A percentile compares a stretch with the other conserved stretches of the same genome.
Evolutionary conservation across 2,797 vertebrate species (phyloP).

Genomic region (Cercopithecus hamlyni): DNA sequence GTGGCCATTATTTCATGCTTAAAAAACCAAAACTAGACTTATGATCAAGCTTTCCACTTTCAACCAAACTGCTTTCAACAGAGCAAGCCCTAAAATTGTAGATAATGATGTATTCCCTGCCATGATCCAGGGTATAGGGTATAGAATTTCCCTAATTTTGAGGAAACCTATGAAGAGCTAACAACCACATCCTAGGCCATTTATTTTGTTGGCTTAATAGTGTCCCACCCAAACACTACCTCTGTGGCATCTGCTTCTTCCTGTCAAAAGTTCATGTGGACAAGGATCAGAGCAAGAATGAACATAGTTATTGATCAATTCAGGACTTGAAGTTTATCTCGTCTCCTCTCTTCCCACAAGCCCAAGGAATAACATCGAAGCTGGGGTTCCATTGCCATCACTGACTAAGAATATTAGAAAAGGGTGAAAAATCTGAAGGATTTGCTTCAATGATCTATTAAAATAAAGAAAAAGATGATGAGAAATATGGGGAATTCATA

Average conservation of each 20-base stretch:
- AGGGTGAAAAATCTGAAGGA: neutral
- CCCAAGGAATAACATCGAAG: neutral
- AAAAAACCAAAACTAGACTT: neutral
- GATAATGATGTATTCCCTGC: neutral
- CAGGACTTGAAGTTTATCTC: neutral
- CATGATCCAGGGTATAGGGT: neutral
- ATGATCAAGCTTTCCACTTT: neutral
- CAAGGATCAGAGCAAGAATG: neutral
- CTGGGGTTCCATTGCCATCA: neutral
- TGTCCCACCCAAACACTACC: neutral
- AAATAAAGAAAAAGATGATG: neutral
- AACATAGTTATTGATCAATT: neutral
- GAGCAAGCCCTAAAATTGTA: neutral
- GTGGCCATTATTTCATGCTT: neutral
- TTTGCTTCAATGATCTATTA: neutral
- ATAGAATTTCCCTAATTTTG: neutral
- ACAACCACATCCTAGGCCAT: neutral
- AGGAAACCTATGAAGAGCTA: neutral
- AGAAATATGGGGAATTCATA: neutral
- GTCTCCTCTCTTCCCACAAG: neutral
- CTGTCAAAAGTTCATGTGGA: neutral
- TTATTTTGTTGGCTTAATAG: neutral
- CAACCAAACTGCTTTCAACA: neutral
- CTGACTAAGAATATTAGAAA: neutral
- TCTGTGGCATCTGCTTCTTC: neutral